Base-by-base conservation (phyloP, 2,797 vertebrate genomes). In the Nasua narica region DNA sequence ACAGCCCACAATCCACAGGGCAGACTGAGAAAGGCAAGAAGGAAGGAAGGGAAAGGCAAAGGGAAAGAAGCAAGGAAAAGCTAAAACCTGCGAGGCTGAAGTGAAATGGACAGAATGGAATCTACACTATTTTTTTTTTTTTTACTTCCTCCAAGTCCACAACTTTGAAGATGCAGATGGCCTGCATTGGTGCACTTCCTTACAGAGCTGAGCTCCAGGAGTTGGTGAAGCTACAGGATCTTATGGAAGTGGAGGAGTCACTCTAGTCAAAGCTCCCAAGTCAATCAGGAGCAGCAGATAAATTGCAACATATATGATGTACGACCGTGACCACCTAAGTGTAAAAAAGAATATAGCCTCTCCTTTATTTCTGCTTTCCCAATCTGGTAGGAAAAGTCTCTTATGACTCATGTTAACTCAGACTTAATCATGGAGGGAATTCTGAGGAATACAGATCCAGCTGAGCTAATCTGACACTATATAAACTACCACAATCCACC, bases 81-180 rank as follows among this genome's bases (percentile, higher is more conserved):
- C 32, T 54, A 37, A 69, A 16, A 32, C 8, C 25, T 19, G 8
- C 29, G 21, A 83, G 25, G 54, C 16, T 67, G 14, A 37, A 6
- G 37, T 29, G 1, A 23, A 56, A 85, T 0, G 72, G 21, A 4
- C 16, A 12, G 10, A 52, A 27, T 5, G 69, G 56, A 62, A 85
- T 7, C 2, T 1, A 2, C 5, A 7, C 10, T 12, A 12, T 40
- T 40, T 40, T 12, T 37, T 67, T 27, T 25, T 43, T 14, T 35
- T 69, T 29, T 32, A 43, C 18, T 21, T 7, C 25, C 8, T 76
- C 40, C 40, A 18, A 67, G 32, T 43, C 56, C 50, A 25, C 4
- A 58, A 0, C 25, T 67, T 82, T 5, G 1, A 0, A 10, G 1
- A 37, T 14, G 25, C 8, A 3, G 32, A 1, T 46, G 27, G 27